A percentile compares a stretch with the other conserved stretches of the same genome.
Conservation (phyloP, 2,797 vertebrate genomes). For the Falco cherrug region DNA sequence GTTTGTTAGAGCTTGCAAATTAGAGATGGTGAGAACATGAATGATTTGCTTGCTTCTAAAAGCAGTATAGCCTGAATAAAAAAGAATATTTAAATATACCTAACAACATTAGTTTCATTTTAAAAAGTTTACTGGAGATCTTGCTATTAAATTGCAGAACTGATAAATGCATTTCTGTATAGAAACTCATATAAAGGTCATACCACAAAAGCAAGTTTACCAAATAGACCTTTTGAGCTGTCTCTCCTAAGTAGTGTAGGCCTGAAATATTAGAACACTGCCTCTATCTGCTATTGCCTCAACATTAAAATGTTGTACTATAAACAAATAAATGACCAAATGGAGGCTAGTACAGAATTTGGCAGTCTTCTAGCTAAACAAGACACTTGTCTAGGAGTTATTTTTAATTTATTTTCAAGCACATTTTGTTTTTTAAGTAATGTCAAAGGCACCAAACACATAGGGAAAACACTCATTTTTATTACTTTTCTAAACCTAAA, state of each 20-base stretch:
- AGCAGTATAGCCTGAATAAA: not conserved
- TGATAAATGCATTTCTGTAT: not conserved
- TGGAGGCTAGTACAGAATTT: not conserved
- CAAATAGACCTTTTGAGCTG: not conserved
- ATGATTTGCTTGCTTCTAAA: conserved; percentile 35
- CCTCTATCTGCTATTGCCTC: not conserved
- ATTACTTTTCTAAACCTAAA: not conserved
- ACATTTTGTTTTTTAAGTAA: not conserved
- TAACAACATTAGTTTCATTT: not conserved
- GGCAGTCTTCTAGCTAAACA: not conserved
- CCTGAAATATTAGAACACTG: not conserved
- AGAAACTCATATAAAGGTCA: not conserved
- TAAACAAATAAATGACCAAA: not conserved
- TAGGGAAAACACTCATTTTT: accelerated
- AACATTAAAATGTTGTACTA: not conserved
- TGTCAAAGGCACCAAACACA: not conserved
- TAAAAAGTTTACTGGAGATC: not conserved
- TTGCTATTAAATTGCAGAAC: not conserved
- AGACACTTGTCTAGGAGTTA: not conserved
- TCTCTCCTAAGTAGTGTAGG: not conserved
- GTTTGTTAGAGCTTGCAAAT: conserved; percentile 17
- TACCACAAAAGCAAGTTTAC: not conserved
- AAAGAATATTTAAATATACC: not conserved
- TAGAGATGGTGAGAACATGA: conserved; percentile 8
- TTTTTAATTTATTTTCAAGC: not conserved